Percentiles rank a stretch among this genome's conserved stretches.
Evolutionary conservation across 2,797 vertebrate species (phyloP).

Genomic region (Sternotherus odoratus): DNA sequence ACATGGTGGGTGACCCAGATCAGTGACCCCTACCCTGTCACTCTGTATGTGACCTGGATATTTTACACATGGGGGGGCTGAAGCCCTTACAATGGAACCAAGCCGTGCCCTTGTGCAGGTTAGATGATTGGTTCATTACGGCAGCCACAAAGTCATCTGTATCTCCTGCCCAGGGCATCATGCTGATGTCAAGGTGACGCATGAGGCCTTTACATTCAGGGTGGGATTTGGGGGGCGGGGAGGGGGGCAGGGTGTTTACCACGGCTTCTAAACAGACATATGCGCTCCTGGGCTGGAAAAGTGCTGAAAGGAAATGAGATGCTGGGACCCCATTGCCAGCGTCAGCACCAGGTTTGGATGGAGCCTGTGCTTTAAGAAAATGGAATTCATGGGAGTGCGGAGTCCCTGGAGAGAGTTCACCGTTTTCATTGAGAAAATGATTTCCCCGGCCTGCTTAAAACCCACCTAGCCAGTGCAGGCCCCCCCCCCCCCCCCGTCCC

Average conservation of each 20-base stretch:
- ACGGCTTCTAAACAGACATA: not conserved
- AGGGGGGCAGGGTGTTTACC: rapidly evolving
- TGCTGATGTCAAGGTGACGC: not conserved
- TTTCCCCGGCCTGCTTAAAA: not conserved
- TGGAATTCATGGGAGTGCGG: not conserved
- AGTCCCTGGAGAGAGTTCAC: not conserved
- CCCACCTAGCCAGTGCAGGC: rapidly evolving
- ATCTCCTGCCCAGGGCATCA: not conserved
- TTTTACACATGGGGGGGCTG: constrained; percentile 51
- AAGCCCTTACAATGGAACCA: constrained; percentile 17
- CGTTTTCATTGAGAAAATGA: not conserved
- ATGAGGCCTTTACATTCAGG: not conserved
- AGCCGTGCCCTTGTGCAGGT: not conserved
- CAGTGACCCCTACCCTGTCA: constrained; percentile 66
- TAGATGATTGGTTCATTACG: not conserved
- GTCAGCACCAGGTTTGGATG: not conserved
- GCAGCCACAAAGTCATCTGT: not conserved
- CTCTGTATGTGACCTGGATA: constrained; percentile 58
- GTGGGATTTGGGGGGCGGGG: not conserved
- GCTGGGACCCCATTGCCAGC: not conserved
- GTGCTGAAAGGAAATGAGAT: not conserved
- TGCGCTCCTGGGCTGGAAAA: not conserved
- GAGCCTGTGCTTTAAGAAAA: not conserved
- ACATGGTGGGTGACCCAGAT: constrained; percentile 50
- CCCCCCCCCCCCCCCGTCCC: rapidly evolving